These are phyloP conservation scores for Netelia fuscicornis DNA, from an alignment of 2,888 invertebrate species.

Conservation along the genomic window DNA sequence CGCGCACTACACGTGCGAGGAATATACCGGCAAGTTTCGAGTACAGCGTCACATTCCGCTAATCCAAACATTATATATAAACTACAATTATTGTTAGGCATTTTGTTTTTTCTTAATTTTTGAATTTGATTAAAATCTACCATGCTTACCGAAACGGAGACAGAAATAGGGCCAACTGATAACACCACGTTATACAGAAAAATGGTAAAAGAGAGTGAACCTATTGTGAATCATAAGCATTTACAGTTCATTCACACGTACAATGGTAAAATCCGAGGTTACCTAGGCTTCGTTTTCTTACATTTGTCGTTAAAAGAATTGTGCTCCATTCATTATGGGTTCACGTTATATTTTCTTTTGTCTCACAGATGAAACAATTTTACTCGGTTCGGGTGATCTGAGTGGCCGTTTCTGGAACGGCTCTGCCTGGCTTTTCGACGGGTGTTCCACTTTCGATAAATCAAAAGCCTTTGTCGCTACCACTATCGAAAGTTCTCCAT, in stretches of 20 bases:
- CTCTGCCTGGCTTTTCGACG: slow-evolving; percentile 86
- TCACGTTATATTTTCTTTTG: background rate
- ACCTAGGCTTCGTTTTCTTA: background rate
- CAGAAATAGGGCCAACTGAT: slow-evolving; percentile 59
- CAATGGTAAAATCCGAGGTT: slow-evolving; percentile 77
- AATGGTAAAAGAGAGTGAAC: slow-evolving; percentile 76
- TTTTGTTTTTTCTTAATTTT: background rate
- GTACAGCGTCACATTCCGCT: background rate
- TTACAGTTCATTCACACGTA: slow-evolving; percentile 81
- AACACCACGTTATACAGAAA: slow-evolving; percentile 83
- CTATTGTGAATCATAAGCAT: slow-evolving; percentile 77
- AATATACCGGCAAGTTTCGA: background rate
- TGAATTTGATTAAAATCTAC: background rate
- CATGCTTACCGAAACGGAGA: slow-evolving; percentile 30
- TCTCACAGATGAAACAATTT: slow-evolving; percentile 85
- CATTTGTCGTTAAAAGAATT: background rate
- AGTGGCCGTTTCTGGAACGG: slow-evolving; percentile 88
- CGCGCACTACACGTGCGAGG: background rate
- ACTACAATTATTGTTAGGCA: background rate
- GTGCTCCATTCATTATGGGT: no score
- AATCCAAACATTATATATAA: slow-evolving; percentile 5
- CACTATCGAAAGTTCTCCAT: slow-evolving; percentile 85
- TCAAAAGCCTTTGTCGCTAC: slow-evolving; percentile 84
- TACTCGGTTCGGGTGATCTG: slow-evolving; percentile 87
- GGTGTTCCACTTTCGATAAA: slow-evolving; percentile 79